Base-by-base conservation (phyloP, 2,888 invertebrate genomes). In the Crematogaster levior region DNA sequence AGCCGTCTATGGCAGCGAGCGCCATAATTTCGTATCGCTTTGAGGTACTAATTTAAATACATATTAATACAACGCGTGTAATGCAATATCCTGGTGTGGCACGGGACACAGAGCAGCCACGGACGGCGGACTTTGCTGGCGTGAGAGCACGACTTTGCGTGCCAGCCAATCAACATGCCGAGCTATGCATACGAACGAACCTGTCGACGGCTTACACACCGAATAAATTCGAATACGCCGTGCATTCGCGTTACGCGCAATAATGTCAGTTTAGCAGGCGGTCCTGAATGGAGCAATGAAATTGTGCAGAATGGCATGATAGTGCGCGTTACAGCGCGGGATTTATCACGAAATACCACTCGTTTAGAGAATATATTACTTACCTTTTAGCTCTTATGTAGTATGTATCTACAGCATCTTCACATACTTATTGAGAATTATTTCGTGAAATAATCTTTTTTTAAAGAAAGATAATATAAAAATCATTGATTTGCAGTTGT, bases 21-120 rank as follows among this genome's bases (percentile, higher is more conserved):
- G 65, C 81, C 72, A 90, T 90, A 91, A 92, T 92, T 89, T 90
- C 81, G 85, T 84, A 83, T 88, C 86, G 86, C 92, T 92, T 92
- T 92, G 91, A 92, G 86, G 87, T 89, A 83, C 90, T 91, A 90
- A 93, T 93, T 92, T 92, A 92, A 93, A 92, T 92, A 91, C 90
- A 92, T 92, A 92, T 92, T 92, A 93, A 92, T 92, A 91, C 86
- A 89, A 91, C 91, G 91, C 90, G 88, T 90, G 89, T 91, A n/a
- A 89, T 90, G 88, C 84, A 91, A 89, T 83, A 86, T 83, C 83
- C 61, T 66, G 83, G 43, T 61, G 53, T 48, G 68, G 53, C 37
- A 53, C 34, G 80, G 63, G 80, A 24, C 60, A 66, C 43, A 79
- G 85, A 68, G 48, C 72, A 43, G 58, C 48, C 66, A 77, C 75